A percentile compares a stretch with the other conserved stretches of the same genome.
Evolutionary conservation across 2,113 vertebrate species (phyloP).

Genomic region (Bagarius yarrelli): DNA sequence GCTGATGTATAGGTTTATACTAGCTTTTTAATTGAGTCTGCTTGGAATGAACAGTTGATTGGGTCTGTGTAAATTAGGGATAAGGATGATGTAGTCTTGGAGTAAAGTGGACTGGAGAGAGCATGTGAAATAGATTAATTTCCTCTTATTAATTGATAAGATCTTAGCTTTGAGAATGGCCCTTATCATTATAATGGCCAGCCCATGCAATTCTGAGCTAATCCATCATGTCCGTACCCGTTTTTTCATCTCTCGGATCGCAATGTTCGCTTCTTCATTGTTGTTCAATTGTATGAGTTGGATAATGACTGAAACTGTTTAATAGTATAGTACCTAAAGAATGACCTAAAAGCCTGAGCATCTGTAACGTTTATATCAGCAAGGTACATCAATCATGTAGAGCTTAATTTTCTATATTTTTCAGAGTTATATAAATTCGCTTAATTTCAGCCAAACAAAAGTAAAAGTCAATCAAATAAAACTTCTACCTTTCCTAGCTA

Average conservation of each 20-base stretch:
- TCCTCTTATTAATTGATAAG: constrained; percentile 23
- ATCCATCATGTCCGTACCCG: background rate
- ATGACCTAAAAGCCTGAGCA: background rate
- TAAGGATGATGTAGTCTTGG: background rate
- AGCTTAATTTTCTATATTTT: no score
- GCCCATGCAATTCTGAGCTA: constrained; percentile 5
- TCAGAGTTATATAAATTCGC: no score
- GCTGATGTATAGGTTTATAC: background rate
- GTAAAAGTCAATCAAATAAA: background rate
- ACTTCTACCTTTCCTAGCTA: background rate
- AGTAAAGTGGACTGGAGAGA: background rate
- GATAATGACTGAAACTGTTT: no score
- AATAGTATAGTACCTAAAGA: background rate
- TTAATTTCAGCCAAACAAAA: no score
- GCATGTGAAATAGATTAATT: constrained; percentile 14
- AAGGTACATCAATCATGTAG: no score
- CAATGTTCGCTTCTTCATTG: background rate
- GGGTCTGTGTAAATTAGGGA: background rate
- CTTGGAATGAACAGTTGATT: constrained; percentile 9
- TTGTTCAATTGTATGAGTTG: no score
- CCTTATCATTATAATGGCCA: background rate
- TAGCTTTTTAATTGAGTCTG: background rate
- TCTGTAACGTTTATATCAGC: background rate
- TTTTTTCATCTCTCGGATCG: constrained; percentile 8
- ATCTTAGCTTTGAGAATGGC: constrained; percentile 4